These are phyloP conservation scores for Rhagonycha lutea DNA, from an alignment of 2,888 invertebrate species.

Conservation along the genomic window DNA sequence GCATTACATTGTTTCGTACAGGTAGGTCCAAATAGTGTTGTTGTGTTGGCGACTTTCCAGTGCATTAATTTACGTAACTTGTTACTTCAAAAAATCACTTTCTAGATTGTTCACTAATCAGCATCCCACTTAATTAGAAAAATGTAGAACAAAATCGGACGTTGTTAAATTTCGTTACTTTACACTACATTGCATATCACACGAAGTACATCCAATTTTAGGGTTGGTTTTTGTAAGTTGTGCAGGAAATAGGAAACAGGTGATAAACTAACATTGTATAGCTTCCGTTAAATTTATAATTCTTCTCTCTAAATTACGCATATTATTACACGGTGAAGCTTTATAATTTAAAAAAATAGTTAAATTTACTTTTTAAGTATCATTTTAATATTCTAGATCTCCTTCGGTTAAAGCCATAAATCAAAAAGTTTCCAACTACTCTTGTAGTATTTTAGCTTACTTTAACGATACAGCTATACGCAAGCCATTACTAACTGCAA, in stretches of 20 bases:
- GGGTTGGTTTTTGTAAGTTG: not conserved
- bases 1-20: not conserved
- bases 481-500: not conserved
- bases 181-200: not conserved
- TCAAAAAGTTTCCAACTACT: not conserved
- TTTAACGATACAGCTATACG: not conserved
- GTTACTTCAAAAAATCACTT: constrained; percentile 1
- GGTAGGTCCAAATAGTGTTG: constrained; percentile 1
- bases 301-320: not conserved
- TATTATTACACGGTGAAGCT: not conserved
- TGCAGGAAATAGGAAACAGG: not conserved
- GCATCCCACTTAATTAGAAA: not conserved
- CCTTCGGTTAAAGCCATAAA: not conserved
- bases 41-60: constrained; percentile 4
- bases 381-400: not conserved
- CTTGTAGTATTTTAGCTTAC: not conserved
- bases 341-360: not conserved
- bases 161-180: not conserved
- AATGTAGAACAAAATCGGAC: not conserved
- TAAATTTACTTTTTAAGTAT: not conserved
- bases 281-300: not conserved
- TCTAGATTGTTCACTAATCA: not conserved
- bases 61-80: constrained; percentile 4
- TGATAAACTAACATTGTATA: not conserved
- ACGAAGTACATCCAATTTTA: not conserved